These are phyloP conservation scores for Chrysolina oricalcia DNA, from an alignment of 2,888 invertebrate species.

Conservation along the genomic window DNA sequence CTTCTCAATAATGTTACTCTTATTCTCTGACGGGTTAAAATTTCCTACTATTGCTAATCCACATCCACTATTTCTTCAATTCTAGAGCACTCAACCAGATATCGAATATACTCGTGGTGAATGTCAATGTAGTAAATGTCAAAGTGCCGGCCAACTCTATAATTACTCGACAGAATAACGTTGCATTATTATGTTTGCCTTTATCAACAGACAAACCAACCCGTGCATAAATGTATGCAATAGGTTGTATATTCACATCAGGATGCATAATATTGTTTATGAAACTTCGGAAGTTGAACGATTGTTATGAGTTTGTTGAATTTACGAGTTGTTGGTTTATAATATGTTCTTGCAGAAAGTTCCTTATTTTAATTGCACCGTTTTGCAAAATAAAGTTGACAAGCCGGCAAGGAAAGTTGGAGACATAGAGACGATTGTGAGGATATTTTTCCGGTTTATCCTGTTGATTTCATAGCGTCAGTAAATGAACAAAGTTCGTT, in stretches of 20 bases:
- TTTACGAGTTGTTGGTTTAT: constrained; percentile 1
- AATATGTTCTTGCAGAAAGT: neutral
- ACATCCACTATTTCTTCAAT: too few relatives aligned
- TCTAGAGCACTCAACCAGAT: neutral
- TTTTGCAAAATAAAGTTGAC: too few relatives aligned
- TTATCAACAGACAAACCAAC: constrained; percentile 2
- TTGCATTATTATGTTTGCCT: neutral
- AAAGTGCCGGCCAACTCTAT: neutral
- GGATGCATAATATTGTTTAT: constrained; percentile 26
- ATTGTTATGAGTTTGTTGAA: constrained; percentile 13
- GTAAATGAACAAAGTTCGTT: too few relatives aligned
- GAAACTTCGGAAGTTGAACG: constrained; percentile 15
- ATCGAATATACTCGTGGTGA: neutral
- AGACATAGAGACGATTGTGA: too few relatives aligned
- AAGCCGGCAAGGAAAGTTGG: too few relatives aligned
- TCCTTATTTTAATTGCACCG: too few relatives aligned
- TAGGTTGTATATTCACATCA: constrained; percentile 16
- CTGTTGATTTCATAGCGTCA: too few relatives aligned
- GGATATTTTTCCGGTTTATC: too few relatives aligned
- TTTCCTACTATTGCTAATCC: too few relatives aligned
- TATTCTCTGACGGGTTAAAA: too few relatives aligned
- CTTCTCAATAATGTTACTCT: too few relatives aligned
- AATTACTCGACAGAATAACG: neutral
- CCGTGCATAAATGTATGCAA: constrained; percentile 21
- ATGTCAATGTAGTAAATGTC: neutral